Conservation (phyloP, 2,113 vertebrate genomes). For the Panthera tigris region DNA sequence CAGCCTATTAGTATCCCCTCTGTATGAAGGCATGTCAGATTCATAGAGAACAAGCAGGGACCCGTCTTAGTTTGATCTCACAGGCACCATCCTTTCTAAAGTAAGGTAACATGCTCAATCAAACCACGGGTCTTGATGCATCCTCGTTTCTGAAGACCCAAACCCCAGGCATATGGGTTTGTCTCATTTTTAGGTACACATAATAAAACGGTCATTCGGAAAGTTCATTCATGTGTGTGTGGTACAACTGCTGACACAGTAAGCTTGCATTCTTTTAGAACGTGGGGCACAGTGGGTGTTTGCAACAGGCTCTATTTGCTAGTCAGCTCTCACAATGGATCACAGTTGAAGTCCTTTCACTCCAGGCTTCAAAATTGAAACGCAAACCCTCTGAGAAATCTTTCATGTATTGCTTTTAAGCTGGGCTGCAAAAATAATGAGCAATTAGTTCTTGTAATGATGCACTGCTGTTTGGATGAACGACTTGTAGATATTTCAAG, state of each 20-base stretch:
- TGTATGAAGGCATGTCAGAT: constrained; percentile 13
- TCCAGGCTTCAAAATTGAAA: constrained; percentile 74
- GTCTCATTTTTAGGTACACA: constrained; percentile 77
- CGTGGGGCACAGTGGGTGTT: constrained; percentile 65
- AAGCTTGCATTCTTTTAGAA: constrained; percentile 73
- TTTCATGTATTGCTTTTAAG: constrained; percentile 74
- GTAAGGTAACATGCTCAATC: constrained; percentile 67
- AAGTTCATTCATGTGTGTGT: constrained; percentile 74
- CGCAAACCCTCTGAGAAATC: constrained; percentile 48
- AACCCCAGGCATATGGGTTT: constrained; percentile 59
- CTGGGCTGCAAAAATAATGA: constrained; percentile 74
- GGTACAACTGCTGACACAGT: constrained; percentile 73
- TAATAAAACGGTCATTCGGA: constrained; percentile 76
- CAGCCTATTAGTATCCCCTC: constrained; percentile 44
- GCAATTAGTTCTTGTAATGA: constrained; percentile 76
- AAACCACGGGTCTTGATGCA: constrained; percentile 62
- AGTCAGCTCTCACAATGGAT: constrained; percentile 75
- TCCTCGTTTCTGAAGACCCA: constrained; percentile 51
- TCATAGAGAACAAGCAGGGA: constrained; percentile 56
- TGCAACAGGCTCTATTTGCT: constrained; percentile 70
- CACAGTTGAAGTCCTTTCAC: constrained; percentile 72
- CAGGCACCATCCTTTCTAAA: constrained; percentile 52
- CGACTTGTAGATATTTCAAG: constrained; percentile 76
- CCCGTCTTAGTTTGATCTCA: constrained; percentile 62
- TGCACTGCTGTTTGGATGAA: constrained; percentile 72